phyloP scores from a whole-genome alignment of 2,888 invertebrate genomes.

The Rhopalosiphum nymphaeae region DNA sequence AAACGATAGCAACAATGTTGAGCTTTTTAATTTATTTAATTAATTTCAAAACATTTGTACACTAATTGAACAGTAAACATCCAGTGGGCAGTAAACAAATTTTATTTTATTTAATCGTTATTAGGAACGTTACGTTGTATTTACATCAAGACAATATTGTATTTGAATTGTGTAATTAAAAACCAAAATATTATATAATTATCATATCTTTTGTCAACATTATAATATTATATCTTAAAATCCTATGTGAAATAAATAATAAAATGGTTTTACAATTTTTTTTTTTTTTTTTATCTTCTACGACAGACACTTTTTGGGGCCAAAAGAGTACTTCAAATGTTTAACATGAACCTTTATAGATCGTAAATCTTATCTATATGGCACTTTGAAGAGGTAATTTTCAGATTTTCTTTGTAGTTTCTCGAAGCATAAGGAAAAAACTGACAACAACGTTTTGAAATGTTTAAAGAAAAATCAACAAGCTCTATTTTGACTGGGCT shows the following conservation, averaged over 20 bases:
- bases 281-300: background rate
- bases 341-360: background rate
- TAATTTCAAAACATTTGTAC: background rate
- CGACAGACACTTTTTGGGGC: background rate
- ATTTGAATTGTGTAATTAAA: background rate
- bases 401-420: slow-evolving; percentile 8
- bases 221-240: background rate
- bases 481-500: background rate
- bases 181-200: background rate
- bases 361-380: slow-evolving; percentile 3
- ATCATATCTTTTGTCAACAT: background rate
- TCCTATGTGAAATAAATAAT: background rate
- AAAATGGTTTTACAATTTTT: background rate
- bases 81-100: background rate
- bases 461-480: background rate
- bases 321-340: background rate
- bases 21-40: background rate
- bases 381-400: background rate
- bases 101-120: background rate
- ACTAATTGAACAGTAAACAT: background rate
- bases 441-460: background rate
- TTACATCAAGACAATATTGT: background rate
- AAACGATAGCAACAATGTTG: too few relatives aligned
- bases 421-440: background rate
- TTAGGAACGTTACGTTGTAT: background rate